Conservation (phyloP, 2,797 vertebrate genomes). For the Myripristis jacobus region DNA sequence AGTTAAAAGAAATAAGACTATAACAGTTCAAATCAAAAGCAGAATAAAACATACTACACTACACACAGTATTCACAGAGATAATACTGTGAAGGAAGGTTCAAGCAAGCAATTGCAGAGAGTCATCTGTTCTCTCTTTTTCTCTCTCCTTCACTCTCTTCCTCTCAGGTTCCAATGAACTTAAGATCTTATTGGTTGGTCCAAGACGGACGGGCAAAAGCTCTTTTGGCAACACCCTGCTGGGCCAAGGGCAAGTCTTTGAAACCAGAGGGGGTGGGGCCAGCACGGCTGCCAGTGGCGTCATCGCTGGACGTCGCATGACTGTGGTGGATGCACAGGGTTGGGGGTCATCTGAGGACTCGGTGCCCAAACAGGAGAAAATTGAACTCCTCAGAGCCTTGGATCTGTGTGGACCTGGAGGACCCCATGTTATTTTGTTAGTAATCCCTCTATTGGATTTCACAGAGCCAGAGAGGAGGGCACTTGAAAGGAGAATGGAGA, state of each 20-base stretch:
- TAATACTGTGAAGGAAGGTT: neutral
- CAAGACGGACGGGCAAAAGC: constrained; percentile 64
- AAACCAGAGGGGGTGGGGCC: constrained; percentile 60
- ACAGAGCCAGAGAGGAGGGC: constrained; percentile 45
- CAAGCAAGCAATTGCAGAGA: neutral
- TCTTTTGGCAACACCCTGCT: constrained; percentile 68
- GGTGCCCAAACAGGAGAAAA: constrained; percentile 49
- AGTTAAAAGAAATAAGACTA: too few relatives aligned
- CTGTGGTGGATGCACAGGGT: constrained; percentile 56
- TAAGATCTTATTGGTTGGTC: constrained; percentile 55
- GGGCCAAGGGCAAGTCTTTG: constrained; percentile 41
- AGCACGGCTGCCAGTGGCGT: constrained; percentile 24
- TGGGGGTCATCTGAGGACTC: constrained; percentile 52
- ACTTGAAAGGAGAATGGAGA: constrained; percentile 65
- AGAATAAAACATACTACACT: too few relatives aligned
- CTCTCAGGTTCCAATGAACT: constrained; percentile 14
- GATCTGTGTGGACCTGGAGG: constrained; percentile 51
- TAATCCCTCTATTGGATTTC: constrained; percentile 66
- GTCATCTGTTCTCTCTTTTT: constrained; percentile 5
- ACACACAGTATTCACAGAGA: neutral
- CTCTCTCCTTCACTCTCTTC: constrained; percentile 4
- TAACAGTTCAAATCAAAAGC: too few relatives aligned
- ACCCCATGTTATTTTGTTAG: constrained; percentile 63
- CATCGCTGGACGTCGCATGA: constrained; percentile 36
- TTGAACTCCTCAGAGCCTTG: constrained; percentile 51